Evolutionary conservation across 2,113 vertebrate genomes (phyloP), one percentile per base, ranked within the genome.

Genomic region (Cheirogaleus medius): DNA sequence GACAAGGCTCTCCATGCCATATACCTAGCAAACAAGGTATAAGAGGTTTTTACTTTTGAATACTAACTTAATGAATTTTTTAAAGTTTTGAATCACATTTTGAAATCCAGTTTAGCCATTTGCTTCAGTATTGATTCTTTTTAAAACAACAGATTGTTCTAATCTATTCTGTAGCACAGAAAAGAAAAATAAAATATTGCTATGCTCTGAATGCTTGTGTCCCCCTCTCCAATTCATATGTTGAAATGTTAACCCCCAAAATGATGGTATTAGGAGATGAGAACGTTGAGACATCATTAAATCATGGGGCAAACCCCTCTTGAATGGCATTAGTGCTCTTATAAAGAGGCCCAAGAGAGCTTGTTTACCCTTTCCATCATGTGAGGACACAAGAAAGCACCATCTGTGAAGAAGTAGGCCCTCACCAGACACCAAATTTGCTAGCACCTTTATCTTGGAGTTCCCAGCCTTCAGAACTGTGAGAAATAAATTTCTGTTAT

Each of bases 11-110:
- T 99, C 83, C 94, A 92, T 83, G 99, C 99, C 93, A 95, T 99
- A 95, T 98, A 2, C 95, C 97, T 99, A 98, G 99, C 99, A 92
- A 99, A 99, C 95, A 98, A 99, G 99, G 99, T 99, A 93, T 95
- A n/a, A 77, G 58, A 82, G 6, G 27, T 39, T 96, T 92, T 78
- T 78, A 69, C 37, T 95, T 96, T 91, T 93, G 10, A 68, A 78
- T 92, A 92, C 69, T 91, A 88, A 42, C 15, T 86, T 91, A 44
- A 84, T 94, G 27, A 73, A 89, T 5, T 85, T 96, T 95, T 86
- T 66, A 80, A 93, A 82, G 42, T 56, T 93, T 97, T 58, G 25
- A 88, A 80, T 97, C 49, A 90, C 47, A 81, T 89, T 95, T 95
- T 92, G 44, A 93, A 97, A 95, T 93, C 2, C 25, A 84, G 29